Base-by-base conservation (phyloP, 2,888 invertebrate genomes). In the Chouioia cunea region DNA sequence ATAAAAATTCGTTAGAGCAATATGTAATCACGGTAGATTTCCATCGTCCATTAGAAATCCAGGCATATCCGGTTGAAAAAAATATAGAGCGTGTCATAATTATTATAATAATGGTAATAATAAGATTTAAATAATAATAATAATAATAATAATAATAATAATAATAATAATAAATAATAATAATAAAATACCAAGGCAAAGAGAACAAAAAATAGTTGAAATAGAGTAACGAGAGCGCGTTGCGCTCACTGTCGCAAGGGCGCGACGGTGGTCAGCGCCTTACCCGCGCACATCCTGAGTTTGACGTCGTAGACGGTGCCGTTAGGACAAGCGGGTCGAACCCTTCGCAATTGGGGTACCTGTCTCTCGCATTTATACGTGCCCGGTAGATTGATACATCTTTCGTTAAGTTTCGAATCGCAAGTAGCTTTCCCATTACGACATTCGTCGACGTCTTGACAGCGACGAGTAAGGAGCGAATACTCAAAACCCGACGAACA, bases 401-500 rank as follows among this genome's bases (percentile, higher is more conserved):
- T 77, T 76, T 89, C 88, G 53, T 82, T 84, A 14, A 76, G 72
- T 23, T 75, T 74, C 1, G 81, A 72, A 23, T 85, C 83, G 80
- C 88, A 89, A 3, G 81, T 81, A 57, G 82, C 78, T 46, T 76
- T 77, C 3, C 77, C 79, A n/a, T 75, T 80, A 15, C 79, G 76
- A 16, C 90, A 90, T 77, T 90, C 90, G 76, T 90, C 87, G 60
- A 90, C 82, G 80, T 91, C 91, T 87, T 79, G 77, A 75, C 84
- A 84, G 10, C 65, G 72, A 20, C 73, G 74, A 2, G 73, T 76
- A 15, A 71, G 56, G 15, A 83, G 56, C 0, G 83, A 83, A 47
- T 80, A 84, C 62, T 79, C 76, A 70, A 79, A 83, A 15, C 84
- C 84, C 6, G 76, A 62, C 0, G 79, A 69, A 52, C 84, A 84